Base-by-base conservation (phyloP, 2,888 invertebrate genomes). In the Trichacis sp. region DNA sequence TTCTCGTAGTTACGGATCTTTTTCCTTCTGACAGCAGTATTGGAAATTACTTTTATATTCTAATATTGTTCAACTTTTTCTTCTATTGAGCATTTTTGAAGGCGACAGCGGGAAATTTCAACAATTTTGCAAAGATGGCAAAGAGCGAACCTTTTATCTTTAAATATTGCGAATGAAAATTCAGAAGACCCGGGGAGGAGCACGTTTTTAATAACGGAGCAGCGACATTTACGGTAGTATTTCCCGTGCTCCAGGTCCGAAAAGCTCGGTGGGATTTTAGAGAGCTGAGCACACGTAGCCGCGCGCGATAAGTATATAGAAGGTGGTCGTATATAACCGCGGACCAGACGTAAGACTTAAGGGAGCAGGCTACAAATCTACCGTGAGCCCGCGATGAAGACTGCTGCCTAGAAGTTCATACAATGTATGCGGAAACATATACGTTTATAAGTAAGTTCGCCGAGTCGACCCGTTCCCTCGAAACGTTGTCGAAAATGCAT, bases 361-460 rank as follows among this genome's bases (percentile, higher is more conserved):
- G 77, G 75, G 77, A 77, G 73, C 73, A 64, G 72, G 78, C 78
- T 77, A 81, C 80, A 80, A 81, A 81, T 79, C 78, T 79, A 79
- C 72, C 72, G 69, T 74, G 76, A 78, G 78, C 76, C 72, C 49
- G 54, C 71, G 67, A 63, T 65, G 64, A 68, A 68, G 69, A 64
- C 66, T 43, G 38, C 57, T 54, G 57, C 51, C 58, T 64, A 58
- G 52, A 49, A 61, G 58, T 51, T 55, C 58, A 47, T 56, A 53
- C 51, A 61, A 68, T 61, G 47, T 64, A 61, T 58, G 68, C 58
- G 45, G 53, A 53, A 43, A 53, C 53, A 24, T 24, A 24, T 24
- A 24, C 8, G 24, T 24, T 24, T 24, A 24, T 24, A 24, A 24
- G 24, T 24, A 24, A 24, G 24, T 24, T 15, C 12, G 40, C 40